phyloP scores from a whole-genome alignment of 2,888 invertebrate species.

The Agrochola lota region DNA sequence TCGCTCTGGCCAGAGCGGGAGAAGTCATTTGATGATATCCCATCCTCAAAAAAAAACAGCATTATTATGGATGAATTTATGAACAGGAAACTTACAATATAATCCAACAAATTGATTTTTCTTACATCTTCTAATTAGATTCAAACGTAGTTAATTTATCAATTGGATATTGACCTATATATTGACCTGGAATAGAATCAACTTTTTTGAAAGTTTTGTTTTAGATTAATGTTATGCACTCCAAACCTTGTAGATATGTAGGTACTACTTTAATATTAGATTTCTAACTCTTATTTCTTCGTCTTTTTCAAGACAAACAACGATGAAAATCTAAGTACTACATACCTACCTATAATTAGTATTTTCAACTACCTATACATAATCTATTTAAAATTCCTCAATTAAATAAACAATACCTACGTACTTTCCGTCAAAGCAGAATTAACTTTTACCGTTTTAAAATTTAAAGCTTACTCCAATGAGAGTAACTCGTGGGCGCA shows the following conservation, averaged over 20 bases:
- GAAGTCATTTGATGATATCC: no score
- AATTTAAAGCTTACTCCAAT: slow-evolving; percentile 48
- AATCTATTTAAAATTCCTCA: background rate
- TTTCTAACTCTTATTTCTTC: background rate
- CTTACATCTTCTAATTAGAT: background rate
- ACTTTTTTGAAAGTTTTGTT: background rate
- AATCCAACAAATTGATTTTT: background rate
- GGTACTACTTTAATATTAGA: background rate
- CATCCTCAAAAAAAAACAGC: no score
- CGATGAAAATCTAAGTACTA: background rate
- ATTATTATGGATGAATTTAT: background rate
- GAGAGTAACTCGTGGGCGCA: slow-evolving; percentile 37
- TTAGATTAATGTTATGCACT: background rate
- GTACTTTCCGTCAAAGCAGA: background rate
- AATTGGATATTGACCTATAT: background rate
- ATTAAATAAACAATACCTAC: background rate
- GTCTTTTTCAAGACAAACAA: background rate
- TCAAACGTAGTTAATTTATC: background rate
- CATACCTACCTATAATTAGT: background rate
- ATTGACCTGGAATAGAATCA: background rate
- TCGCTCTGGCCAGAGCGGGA: no score
- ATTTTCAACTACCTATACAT: no score
- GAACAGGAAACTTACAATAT: background rate
- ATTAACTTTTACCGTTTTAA: slow-evolving; percentile 14
- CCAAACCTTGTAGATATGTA: no score